Evolutionary conservation across 2,113 vertebrate species (phyloP).

Genomic region (Thamnophis sirtalis): DNA sequence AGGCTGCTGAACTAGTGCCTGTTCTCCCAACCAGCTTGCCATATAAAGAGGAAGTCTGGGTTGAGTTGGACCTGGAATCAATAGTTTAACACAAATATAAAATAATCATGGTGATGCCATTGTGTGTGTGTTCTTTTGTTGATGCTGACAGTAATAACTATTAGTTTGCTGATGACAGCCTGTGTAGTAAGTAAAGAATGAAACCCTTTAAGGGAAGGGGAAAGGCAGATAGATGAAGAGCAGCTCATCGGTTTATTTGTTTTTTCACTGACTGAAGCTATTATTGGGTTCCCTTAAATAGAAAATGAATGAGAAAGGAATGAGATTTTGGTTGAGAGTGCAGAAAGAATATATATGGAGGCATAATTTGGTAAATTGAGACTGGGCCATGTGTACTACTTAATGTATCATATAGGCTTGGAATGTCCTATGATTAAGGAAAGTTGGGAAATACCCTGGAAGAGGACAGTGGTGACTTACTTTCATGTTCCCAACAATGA

Average conservation of each 20-base stretch:
- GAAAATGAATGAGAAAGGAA: not conserved
- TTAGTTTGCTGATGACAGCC: not conserved
- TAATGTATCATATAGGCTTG: not conserved
- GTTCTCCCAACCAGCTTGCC: not conserved
- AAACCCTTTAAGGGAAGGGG: not conserved
- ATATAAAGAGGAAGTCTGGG: not conserved
- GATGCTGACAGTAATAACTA: not conserved
- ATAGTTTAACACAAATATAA: not conserved
- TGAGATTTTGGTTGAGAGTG: not conserved
- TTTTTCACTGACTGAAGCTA: not conserved
- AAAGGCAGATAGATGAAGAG: not conserved
- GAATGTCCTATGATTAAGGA: too few relatives aligned
- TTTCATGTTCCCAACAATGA: not conserved
- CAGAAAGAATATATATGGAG: not conserved
- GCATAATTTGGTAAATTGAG: not conserved
- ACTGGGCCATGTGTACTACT: not conserved
- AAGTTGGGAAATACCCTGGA: not conserved
- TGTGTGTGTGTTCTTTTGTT: not conserved
- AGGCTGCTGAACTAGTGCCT: not conserved
- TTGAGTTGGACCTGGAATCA: not conserved
- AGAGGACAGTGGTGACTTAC: not conserved
- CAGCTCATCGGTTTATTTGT: not conserved
- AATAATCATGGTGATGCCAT: not conserved
- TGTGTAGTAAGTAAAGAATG: not conserved
- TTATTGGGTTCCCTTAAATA: not conserved